Base-by-base conservation (phyloP, 2,797 vertebrate species). In the Borostomias antarcticus region DNA sequence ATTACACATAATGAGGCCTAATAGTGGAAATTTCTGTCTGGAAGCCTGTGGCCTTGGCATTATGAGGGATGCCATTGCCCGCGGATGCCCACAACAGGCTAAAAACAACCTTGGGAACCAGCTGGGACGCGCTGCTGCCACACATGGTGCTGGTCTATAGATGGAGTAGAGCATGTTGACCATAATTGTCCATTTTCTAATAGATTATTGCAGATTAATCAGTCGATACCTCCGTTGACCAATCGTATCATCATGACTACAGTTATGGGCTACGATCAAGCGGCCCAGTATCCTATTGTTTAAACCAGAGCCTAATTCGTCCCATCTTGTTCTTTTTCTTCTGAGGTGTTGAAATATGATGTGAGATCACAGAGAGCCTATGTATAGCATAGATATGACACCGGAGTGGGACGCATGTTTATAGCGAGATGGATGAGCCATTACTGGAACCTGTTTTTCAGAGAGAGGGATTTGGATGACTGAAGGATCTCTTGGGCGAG, bases 1-100 rank as follows among this genome's bases (percentile, higher is more conserved):
- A 92, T 91, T 90, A 90, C 85, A 79, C 88, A 82, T 93, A 93
- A 93, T 93, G 92, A 91, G 86, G 80, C 74, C 87, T 92, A 93
- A 92, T 89, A 88, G 90, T 89, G 86, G 89, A 92, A 93, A 91
- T 89, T n/a, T 81, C 73, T 84, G 86, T 91, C 83, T 86, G 82
- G 83, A 82, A 90, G 88, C 57, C 86, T 89, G 82, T 77, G 86
- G 85, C 88, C 88, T 89, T 89, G 88, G 88, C 79, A 89, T 90
- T 88, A 86, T 83, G 83, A 92, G 75, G 72, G 81, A 88, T 88
- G 78, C 75, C 80, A n/a, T n/a, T n/a, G n/a, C 37, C 37, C 37
- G 3, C 11, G 11, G 37, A 88, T 88, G 78, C 76, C 80, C 75
- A 58, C 80, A 83, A 89, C 88, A 89, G 73, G 86, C 87, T 89